Percentiles rank a stretch among this genome's conserved stretches.
Conservation (phyloP, 1,140 invertebrate species). For the Drosophila hydei region DNA sequence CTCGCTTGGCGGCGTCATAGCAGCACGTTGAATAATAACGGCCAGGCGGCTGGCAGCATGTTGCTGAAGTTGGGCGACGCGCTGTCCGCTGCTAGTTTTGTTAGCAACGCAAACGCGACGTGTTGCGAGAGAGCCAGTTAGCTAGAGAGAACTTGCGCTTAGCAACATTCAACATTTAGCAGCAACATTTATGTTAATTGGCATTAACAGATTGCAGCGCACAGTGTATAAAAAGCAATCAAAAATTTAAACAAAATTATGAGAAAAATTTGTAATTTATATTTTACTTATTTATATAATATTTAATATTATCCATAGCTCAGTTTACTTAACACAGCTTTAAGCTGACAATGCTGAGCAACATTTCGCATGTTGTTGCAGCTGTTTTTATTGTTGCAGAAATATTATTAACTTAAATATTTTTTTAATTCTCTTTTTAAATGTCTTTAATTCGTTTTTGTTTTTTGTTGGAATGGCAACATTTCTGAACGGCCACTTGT, state of each 20-base stretch:
- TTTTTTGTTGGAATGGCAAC: conserved; percentile 8
- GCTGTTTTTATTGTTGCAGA: too few species aligned
- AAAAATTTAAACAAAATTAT: background rate
- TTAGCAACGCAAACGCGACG: background rate
- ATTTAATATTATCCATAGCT: too few species aligned
- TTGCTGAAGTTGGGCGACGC: background rate
- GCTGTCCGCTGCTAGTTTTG: background rate
- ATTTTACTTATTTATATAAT: background rate
- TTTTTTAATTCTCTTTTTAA: conserved; percentile 23
- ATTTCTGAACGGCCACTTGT: conserved; percentile 58
- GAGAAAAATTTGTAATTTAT: too few species aligned
- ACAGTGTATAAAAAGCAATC: conserved; percentile 5
- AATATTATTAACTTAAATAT: too few species aligned
- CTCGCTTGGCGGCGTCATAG: conserved; percentile 2
- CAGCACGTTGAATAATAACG: background rate
- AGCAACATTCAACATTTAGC: conserved; percentile 10
- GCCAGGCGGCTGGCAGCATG: conserved; percentile 3
- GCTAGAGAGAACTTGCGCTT: background rate
- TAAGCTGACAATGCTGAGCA: background rate
- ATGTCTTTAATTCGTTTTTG: conserved; percentile 6
- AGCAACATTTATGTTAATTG: background rate
- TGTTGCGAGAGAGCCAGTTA: conserved; percentile 17
- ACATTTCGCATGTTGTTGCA: too few species aligned
- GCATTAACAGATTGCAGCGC: conserved; percentile 9
- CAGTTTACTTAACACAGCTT: too few species aligned